These are phyloP conservation scores for Rhyacophila brunnea DNA, from an alignment of 1,140 invertebrate species.

Conservation along the genomic window DNA sequence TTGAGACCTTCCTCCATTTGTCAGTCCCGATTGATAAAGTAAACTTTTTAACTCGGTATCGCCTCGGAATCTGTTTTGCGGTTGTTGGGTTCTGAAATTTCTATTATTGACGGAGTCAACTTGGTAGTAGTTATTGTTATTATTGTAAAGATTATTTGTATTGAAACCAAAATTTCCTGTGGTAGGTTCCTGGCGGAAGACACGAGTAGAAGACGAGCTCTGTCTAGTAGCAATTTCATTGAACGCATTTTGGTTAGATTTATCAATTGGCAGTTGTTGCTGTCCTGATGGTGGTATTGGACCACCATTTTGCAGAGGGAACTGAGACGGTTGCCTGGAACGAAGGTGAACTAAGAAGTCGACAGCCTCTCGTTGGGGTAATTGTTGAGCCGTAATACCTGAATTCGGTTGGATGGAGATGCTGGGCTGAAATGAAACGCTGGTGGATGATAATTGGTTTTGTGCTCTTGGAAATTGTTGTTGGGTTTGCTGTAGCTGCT, in stretches of 20 bases:
- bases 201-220: conserved; percentile 44
- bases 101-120: conserved; percentile 7
- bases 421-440: conserved; percentile 53
- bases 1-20: conserved; percentile 54
- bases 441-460: conserved; percentile 3
- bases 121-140: conserved; percentile 10
- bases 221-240: conserved; percentile 4
- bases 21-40: conserved; percentile 62
- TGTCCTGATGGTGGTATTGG: conserved; percentile 51
- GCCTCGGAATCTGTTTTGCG: conserved; percentile 32
- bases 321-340: conserved; percentile 45
- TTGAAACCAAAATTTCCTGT: conserved; percentile 61
- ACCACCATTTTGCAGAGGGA: conserved; percentile 47
- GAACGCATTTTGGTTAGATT: conserved; percentile 30
- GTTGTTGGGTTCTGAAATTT: conserved; percentile 14
- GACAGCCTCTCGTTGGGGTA: conserved; percentile 51
- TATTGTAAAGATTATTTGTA: conserved; percentile 38
- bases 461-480: conserved; percentile 8
- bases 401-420: conserved; percentile 45
- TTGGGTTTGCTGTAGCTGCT: conserved; percentile 37
- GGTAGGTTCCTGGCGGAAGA: conserved; percentile 48
- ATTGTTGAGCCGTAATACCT: conserved; percentile 40
- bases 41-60: conserved; percentile 65
- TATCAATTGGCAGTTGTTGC: conserved; percentile 29
- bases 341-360: conserved; percentile 51